phyloP scores from a whole-genome alignment of 1,140 invertebrate species.

The Berghia stephanieae region DNA sequence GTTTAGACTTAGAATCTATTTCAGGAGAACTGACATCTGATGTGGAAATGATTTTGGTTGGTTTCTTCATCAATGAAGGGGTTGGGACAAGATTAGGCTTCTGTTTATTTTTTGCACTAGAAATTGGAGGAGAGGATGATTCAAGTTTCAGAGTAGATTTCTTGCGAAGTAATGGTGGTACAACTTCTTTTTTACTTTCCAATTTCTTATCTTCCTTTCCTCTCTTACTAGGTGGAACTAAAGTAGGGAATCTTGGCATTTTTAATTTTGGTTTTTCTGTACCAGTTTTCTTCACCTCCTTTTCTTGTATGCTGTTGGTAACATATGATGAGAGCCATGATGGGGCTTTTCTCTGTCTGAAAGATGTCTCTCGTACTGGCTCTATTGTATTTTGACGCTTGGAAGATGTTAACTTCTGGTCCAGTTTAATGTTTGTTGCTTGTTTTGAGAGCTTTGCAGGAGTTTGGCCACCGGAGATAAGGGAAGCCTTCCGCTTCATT shows the following conservation, averaged over 20 bases:
- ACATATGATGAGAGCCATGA: slow-evolving; percentile 29
- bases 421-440: too few relatives aligned
- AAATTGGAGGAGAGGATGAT: neutral
- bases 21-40: neutral
- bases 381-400: too few relatives aligned
- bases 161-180: slow-evolving; percentile 2
- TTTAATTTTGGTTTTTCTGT: slow-evolving; percentile 12
- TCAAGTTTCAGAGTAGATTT: slow-evolving; percentile 18
- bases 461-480: too few relatives aligned
- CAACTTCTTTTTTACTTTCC: neutral
- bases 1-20: too few relatives aligned
- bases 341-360: slow-evolving; percentile 23
- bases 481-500: too few relatives aligned
- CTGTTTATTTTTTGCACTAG: neutral
- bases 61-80: neutral
- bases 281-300: neutral
- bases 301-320: neutral
- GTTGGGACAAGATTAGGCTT: neutral
- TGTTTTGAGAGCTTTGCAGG: too few relatives aligned
- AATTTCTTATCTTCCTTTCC: neutral
- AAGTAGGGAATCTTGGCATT: neutral
- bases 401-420: too few relatives aligned
- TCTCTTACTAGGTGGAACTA: neutral
- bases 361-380: neutral
- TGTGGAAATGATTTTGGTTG: slow-evolving; percentile 17